A percentile compares a stretch with the other conserved stretches of the same genome.
Conservation (phyloP, 2,113 vertebrate species). For the Pluvialis apricaria region DNA sequence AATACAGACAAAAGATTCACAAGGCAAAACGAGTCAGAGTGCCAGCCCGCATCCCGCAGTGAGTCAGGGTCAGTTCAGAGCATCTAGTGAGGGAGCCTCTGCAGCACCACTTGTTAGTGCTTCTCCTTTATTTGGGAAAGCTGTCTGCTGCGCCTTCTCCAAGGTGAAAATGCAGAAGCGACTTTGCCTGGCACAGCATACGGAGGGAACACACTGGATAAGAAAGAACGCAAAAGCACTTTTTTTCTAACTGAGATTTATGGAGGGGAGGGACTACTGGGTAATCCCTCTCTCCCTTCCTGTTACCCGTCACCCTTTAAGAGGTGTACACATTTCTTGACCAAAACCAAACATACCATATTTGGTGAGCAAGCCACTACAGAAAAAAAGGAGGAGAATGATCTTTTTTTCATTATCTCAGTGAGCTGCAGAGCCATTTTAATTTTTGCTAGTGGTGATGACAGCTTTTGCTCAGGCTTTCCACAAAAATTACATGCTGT, state of each 20-base stretch:
- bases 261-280: not conserved
- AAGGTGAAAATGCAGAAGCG: not conserved
- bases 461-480: not conserved
- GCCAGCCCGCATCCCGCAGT: not conserved
- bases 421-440: not conserved
- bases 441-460: not conserved
- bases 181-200: not conserved
- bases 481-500: not conserved
- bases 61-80: not conserved
- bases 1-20: not conserved
- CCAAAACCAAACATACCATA: rapidly evolving
- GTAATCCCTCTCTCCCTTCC: not conserved
- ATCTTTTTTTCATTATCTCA: not conserved
- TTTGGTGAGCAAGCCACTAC: not conserved
- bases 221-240: not conserved
- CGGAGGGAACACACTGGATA: not conserved
- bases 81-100: not conserved
- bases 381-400: not conserved
- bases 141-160: not conserved
- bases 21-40: not conserved
- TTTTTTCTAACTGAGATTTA: not conserved
- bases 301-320: not conserved
- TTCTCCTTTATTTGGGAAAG: not conserved
- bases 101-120: not conserved
- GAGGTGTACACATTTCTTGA: not conserved